Base-by-base conservation (phyloP, 2,797 vertebrate genomes). In the Tarsius wallacei region DNA sequence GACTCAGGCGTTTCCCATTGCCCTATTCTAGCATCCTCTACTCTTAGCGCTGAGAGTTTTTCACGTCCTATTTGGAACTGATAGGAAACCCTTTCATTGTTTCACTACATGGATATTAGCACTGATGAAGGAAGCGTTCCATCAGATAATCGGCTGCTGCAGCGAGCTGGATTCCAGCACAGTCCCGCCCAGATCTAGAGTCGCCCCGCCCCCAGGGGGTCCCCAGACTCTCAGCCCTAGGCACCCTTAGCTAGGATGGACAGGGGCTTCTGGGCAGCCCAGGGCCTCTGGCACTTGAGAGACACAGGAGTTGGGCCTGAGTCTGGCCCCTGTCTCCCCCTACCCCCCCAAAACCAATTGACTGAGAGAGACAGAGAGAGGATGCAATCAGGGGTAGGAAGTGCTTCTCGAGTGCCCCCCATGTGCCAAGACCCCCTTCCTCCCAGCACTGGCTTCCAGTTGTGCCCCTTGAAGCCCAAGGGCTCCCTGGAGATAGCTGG, bases 61-160 rank as follows among this genome's bases (percentile, higher is more conserved):
- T 98, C 99, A 99, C 95, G 99, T 99, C 99, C 99, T 99, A 99
- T 99, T 99, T 98, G 98, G 98, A 98, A 98, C 99, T 98, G 98
- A 99, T 99, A 99, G 99, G 99, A 99, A 99, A 98, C 99, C 98
- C 98, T 99, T 98, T 98, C 98, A 99, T 99, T 99, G 99, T 99
- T 99, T 98, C 97, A 36, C 98, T 98, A 98, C 98, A 98, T 98
- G 99, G 98, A 99, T 99, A 99, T 99, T 99, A 99, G 99, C 99
- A 68, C 98, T 98, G 98, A 99, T 99, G 99, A 98, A 99, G 99
- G 99, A 99, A 99, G 99, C 98, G 98, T 97, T 98, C 98, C 98
- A 99, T 99, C 99, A 99, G 99, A 99, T 99, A 99, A 99, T 98
- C 98, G 96, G 98, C 98, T 96, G 96, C 98, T 97, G 98, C 98